phyloP scores from a whole-genome alignment of 2,113 vertebrate species.

The Mastomys coucha region DNA sequence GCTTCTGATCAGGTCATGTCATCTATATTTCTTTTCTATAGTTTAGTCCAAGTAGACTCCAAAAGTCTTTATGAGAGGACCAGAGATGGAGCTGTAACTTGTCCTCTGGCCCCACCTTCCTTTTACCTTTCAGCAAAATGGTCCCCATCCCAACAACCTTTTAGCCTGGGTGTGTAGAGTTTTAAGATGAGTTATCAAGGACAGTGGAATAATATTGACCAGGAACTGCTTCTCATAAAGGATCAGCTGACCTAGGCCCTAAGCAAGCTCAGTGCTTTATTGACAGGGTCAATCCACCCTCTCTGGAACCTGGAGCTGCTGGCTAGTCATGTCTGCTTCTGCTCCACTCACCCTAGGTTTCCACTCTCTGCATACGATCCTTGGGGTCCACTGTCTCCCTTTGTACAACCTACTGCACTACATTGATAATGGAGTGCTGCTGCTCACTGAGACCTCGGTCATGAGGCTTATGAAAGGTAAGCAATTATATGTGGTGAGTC shows the following conservation, averaged over 20 bases:
- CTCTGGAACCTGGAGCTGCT: not conserved
- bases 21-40: slow-evolving; percentile 3
- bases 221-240: not conserved
- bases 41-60: not conserved
- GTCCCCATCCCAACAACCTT: not conserved
- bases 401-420: slow-evolving; percentile 93
- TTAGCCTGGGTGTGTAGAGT: not conserved
- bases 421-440: slow-evolving; percentile 91
- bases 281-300: not conserved
- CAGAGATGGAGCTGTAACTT: not conserved
- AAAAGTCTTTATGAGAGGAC: not conserved
- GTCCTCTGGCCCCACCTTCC: not conserved
- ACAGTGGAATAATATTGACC: not conserved
- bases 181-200: not conserved
- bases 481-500: not conserved
- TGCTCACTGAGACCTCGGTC: slow-evolving; percentile 91
- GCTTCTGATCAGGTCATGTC: not conserved
- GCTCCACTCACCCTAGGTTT: slow-evolving; percentile 89
- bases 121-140: not conserved
- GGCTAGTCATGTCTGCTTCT: not conserved
- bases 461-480: slow-evolving; percentile 92
- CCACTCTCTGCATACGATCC: slow-evolving; percentile 90
- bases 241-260: not conserved
- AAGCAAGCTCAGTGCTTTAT: not conserved
- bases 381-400: slow-evolving; percentile 93